Evolutionary conservation across 2,888 invertebrate species (phyloP), one percentile per base, ranked within the genome.

Genomic region (Taphrorychus bicolor): DNA sequence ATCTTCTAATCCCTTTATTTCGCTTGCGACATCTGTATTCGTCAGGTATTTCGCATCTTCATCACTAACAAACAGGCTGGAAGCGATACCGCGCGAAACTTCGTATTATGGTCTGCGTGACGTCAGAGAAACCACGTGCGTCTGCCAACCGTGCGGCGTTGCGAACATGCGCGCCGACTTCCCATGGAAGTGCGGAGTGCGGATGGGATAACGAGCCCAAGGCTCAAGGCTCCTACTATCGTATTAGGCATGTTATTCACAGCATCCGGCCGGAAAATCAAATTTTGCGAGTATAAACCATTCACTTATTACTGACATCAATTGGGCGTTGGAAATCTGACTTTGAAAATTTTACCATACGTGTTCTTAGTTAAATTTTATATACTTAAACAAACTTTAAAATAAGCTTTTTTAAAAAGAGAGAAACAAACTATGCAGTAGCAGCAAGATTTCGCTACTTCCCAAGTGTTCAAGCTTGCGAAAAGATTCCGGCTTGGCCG

Each of bases 111-210:
- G 51, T 49, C 49, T 42, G 42, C n/a, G 22, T 67, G 67, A 67
- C 67, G 67, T 62, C 67, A 67, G 45, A 24, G 53, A 52, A 59
- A 61, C 59, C 66, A 51, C 53, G 65, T 56, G 58, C 52, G 41
- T 56, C 48, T 56, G 61, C 66, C 57, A 58, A 63, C 59, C 66
- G 41, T 62, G 62, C 60, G 66, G 59, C 70, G 70, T 57, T 70
- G 70, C 70, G 70, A 49, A 70, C 70, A 66, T 70, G 70, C 70
- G 70, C 69, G 56, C 18, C 69, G 63, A 51, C 42, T 63, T 53
- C 11, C 41, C 60, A 52, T 42, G 56, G 66, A 18, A n/a, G n/a
- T 23, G 54, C 54, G 54, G 54, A n/a, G n/a, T 23, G 54, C 54
- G 54, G 54, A 68, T 59, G n/a, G 54, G 51, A 66, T 61, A 32